phyloP scores from a whole-genome alignment of 2,113 vertebrate genomes.

The Myotis davidii region DNA sequence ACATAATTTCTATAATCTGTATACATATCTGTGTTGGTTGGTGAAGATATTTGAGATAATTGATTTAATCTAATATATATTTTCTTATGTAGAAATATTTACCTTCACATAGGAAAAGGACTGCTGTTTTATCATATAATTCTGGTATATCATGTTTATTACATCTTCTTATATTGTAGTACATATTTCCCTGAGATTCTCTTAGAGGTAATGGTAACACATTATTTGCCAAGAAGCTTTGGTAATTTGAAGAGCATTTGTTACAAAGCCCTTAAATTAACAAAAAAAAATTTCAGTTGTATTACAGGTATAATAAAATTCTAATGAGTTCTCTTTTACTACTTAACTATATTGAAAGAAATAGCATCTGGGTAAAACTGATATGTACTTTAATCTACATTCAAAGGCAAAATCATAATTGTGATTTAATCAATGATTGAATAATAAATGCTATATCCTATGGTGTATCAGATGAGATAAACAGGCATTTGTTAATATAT shows the following conservation, averaged over 20 bases:
- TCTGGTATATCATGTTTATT: neutral
- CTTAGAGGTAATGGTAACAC: neutral
- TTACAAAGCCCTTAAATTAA: slow-evolving; percentile 44
- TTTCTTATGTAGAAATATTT: neutral
- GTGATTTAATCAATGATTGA: neutral
- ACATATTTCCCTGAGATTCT: neutral
- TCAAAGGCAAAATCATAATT: slow-evolving; percentile 36
- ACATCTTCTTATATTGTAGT: neutral
- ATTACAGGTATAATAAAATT: slow-evolving; percentile 52
- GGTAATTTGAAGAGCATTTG: slow-evolving; percentile 23
- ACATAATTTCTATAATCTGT: neutral
- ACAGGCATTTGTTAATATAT: neutral
- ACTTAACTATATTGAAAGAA: slow-evolving; percentile 22
- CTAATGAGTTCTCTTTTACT: slow-evolving; percentile 32
- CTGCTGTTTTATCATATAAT: neutral
- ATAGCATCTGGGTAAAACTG: slow-evolving; percentile 16
- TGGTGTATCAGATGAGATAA: neutral
- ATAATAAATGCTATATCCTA: neutral
- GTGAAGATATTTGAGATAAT: neutral
- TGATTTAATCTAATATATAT: neutral
- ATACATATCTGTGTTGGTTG: neutral
- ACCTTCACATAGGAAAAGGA: neutral
- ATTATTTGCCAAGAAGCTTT: neutral
- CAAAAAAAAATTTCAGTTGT: neutral
- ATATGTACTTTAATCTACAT: slow-evolving; percentile 3